These are phyloP conservation scores for Clarias magur DNA, from an alignment of 2,113 vertebrate genomes.

Conservation along the genomic window DNA sequence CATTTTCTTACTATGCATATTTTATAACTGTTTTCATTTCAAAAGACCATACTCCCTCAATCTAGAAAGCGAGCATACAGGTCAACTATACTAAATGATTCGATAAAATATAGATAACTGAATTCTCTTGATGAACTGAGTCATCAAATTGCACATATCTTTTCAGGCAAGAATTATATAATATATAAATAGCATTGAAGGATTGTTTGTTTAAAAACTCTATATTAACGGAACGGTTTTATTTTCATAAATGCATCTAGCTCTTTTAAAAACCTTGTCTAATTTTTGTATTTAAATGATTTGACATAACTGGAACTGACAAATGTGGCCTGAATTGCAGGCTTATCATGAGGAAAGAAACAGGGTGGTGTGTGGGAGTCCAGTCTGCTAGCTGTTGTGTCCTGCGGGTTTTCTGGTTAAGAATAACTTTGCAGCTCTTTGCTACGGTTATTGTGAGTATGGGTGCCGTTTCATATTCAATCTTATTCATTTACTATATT, in stretches of 20 bases:
- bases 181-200: background rate
- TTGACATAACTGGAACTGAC: background rate
- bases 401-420: conserved; percentile 32
- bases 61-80: background rate
- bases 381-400: conserved; percentile 26
- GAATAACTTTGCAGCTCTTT: conserved; percentile 26
- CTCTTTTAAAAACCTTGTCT: background rate
- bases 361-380: conserved; percentile 28
- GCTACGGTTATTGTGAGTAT: background rate
- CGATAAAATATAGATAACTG: background rate
- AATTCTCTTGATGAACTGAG: background rate
- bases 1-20: no score
- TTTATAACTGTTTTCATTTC: background rate
- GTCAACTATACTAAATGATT: no score
- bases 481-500: background rate
- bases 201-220: background rate
- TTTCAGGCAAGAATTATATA: background rate
- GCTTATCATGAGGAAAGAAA: background rate
- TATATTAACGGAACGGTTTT: no score
- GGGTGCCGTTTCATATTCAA: background rate
- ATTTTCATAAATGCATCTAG: background rate
- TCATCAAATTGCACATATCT: background rate
- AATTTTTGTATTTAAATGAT: background rate
- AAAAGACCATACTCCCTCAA: background rate
- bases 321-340: background rate